Evolutionary conservation across 2,888 invertebrate genomes (phyloP).

Genomic region (Tenthredo mesomela): DNA sequence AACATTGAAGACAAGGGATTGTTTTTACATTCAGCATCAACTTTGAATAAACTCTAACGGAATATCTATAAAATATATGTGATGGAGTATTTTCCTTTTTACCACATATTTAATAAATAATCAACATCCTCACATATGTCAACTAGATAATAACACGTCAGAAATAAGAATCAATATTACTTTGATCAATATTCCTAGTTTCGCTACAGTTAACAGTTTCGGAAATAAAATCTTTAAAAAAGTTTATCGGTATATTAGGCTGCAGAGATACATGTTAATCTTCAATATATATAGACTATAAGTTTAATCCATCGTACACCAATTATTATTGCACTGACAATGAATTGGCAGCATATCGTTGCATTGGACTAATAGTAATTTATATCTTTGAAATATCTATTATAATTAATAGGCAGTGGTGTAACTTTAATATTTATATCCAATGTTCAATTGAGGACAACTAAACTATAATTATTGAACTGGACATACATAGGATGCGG

Average conservation of each 20-base stretch:
- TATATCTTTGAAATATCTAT: slow-evolving; percentile 4
- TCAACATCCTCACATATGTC: slow-evolving; percentile 5
- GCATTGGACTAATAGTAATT: not conserved
- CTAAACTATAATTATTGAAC: slow-evolving; percentile 16
- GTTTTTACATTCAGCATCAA: not conserved
- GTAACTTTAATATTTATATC: not conserved
- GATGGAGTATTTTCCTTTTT: slow-evolving; percentile 1
- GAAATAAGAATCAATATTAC: not conserved
- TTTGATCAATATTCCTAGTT: not conserved
- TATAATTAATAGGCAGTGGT: slow-evolving; percentile 37
- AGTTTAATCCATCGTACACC: not conserved
- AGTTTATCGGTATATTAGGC: not conserved
- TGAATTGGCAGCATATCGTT: not conserved
- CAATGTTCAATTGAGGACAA: not conserved
- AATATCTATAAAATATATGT: not conserved
- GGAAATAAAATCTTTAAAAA: not conserved
- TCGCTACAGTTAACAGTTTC: not conserved
- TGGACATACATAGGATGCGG: not conserved
- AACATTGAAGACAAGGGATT: slow-evolving; percentile 37
- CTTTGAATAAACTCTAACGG: not conserved
- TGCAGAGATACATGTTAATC: not conserved
- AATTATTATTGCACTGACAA: slow-evolving; percentile 2
- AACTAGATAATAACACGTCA: not conserved
- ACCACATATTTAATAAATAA: slow-evolving; percentile 35
- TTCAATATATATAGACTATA: not conserved